Conservation (phyloP, 2,113 vertebrate species). For the Nymphicus hollandicus region DNA sequence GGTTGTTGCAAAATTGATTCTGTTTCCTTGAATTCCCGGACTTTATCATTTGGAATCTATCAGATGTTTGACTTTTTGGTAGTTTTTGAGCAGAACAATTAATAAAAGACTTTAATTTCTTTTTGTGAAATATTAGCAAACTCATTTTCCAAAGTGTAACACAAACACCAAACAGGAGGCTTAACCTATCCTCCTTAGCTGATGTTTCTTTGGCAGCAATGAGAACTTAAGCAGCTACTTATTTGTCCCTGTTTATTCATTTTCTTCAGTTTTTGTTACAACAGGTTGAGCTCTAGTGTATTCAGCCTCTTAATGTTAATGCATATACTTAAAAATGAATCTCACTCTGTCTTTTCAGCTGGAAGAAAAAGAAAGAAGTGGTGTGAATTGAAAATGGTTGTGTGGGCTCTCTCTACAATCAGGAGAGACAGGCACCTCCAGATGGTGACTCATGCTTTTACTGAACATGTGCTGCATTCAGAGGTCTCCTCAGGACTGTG, state of each 20-base stretch:
- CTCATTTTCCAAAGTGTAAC: not conserved
- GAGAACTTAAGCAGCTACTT: not conserved
- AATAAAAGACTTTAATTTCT: not conserved
- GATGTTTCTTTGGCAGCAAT: not conserved
- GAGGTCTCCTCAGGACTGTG: not conserved
- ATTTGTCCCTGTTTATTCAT: not conserved
- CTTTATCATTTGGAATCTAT: not conserved
- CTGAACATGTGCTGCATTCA: not conserved
- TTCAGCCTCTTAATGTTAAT: not conserved
- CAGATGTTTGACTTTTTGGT: not conserved
- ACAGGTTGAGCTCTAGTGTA: not conserved
- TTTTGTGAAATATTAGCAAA: not conserved
- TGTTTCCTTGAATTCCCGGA: not conserved
- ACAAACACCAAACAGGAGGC: not conserved
- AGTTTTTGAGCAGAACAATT: not conserved
- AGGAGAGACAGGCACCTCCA: not conserved
- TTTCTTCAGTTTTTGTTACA: constrained; percentile 3
- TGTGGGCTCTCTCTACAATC: not conserved
- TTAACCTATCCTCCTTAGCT: not conserved
- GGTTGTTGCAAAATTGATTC: not conserved
- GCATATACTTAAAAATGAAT: not conserved
- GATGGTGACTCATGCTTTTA: not conserved
- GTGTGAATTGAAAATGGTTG: not conserved
- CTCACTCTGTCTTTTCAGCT: not conserved
- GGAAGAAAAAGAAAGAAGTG: too few relatives aligned